phyloP scores from a whole-genome alignment of 2,888 invertebrate genomes.

The Chorisops tibialis region DNA sequence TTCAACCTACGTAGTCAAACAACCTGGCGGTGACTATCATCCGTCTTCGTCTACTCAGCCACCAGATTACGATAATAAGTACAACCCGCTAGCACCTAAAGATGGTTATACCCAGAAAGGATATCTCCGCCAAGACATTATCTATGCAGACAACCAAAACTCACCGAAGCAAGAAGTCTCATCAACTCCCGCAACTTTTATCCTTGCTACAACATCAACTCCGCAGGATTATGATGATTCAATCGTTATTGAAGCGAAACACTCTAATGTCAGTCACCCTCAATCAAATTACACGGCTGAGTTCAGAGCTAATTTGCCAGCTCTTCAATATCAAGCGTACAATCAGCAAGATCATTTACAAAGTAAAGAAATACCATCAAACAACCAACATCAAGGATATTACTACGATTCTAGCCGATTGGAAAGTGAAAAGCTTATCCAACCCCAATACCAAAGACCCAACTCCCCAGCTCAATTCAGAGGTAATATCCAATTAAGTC shows the following conservation, averaged over 20 bases:
- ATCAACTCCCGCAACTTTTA: constrained; percentile 30
- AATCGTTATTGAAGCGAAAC: constrained; percentile 35
- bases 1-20: background rate
- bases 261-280: constrained; percentile 2
- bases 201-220: constrained; percentile 20
- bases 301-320: too few relatives aligned
- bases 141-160: background rate
- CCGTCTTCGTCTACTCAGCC: background rate
- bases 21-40: background rate
- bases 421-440: too few relatives aligned
- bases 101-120: background rate
- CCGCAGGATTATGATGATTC: constrained; percentile 33
- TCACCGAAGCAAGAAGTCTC: background rate
- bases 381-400: constrained; percentile 8
- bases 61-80: background rate
- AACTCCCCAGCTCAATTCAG: too few relatives aligned
- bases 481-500: background rate
- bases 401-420: too few relatives aligned
- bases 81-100: background rate
- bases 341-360: too few relatives aligned
- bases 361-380: background rate
- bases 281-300: too few relatives aligned
- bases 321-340: too few relatives aligned
- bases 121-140: background rate
- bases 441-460: too few relatives aligned